Evolutionary conservation across 2,888 invertebrate species (phyloP), one percentile per base, ranked within the genome.

Genomic region (Catonia carolina): DNA sequence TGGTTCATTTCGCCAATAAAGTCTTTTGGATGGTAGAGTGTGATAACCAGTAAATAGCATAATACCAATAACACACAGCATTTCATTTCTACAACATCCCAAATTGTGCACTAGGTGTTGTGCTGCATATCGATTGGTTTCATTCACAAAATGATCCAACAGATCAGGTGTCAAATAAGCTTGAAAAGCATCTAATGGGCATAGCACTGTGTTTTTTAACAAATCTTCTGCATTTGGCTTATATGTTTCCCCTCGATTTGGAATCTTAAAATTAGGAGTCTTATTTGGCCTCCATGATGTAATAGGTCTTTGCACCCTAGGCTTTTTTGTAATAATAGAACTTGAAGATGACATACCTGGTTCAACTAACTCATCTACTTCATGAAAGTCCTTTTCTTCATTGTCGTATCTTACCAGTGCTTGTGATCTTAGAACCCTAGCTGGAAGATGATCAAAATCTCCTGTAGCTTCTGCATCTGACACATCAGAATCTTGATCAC

Each of bases 41-140:
- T 60, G 60, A 54, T 66, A 66, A 14, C 64, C 65, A 54, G 58
- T 61, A 17, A 64, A 20, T 55, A 64, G 48, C 2, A 62, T 50
- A 51, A 62, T 61, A 27, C 49, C 58, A 22, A 59, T 54, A 22
- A 58, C 33, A 10, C 8, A 7, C 7, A 33, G 33, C 8, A 33
- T 33, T 33, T 33, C 33, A 33, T 33, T 12, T 33, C 10, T 33
- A 10, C 10, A 10, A 10, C 7, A 7, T 10, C 10, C 33, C 33
- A 33, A 33, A 10, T 33, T 33, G 33, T 33, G 33, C 8, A 10
- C 10, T 7, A 7, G 8, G 7, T 33, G 7, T 33, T 33, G 33
- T 10, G 33, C 7, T 33, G 33, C 33, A 33, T 33, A 33, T 10
- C 7, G 7, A 33, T 33, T 33, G 7, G 33, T 33, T 12, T 33